Evolutionary conservation across 2,888 invertebrate species (phyloP).

Genomic region (Thecophora atra): DNA sequence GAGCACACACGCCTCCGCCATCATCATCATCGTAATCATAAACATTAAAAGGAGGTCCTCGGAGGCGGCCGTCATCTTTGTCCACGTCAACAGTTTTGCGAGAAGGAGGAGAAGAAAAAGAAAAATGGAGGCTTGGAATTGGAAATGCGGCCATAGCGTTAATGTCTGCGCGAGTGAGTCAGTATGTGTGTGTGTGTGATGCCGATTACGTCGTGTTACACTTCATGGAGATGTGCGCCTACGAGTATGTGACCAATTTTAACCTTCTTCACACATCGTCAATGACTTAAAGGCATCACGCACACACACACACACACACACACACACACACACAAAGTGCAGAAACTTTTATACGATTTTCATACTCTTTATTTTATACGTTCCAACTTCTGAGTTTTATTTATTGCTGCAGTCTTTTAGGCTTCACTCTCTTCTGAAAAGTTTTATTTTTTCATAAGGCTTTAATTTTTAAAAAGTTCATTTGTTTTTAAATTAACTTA

Average conservation of each 20-base stretch:
- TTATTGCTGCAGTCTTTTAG: background rate
- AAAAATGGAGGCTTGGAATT: background rate
- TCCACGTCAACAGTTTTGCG: background rate
- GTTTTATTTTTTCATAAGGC: background rate
- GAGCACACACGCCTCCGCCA: slow-evolving; percentile 9
- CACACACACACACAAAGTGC: slow-evolving; percentile 6
- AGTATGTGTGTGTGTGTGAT: background rate
- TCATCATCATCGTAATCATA: slow-evolving; percentile 27
- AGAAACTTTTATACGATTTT: slow-evolving; percentile 36
- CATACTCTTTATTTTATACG: slow-evolving; percentile 10
- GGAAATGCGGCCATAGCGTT: background rate
- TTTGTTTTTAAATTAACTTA: too few species aligned
- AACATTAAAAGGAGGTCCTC: slow-evolving; percentile 9
- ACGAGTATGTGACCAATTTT: slow-evolving; percentile 31
- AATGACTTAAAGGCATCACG: background rate
- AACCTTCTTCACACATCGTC: background rate
- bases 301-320: background rate
- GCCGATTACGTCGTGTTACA: slow-evolving; percentile 43
- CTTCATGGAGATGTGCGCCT: slow-evolving; percentile 58
- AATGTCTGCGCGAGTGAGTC: slow-evolving; percentile 1
- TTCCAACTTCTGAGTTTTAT: background rate
- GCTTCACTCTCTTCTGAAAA: background rate
- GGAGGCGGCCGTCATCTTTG: background rate
- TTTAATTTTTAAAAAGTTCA: too few species aligned
- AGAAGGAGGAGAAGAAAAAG: background rate